Evolutionary conservation across 2,113 vertebrate species (phyloP).

Genomic region (Candoia aspera): DNA sequence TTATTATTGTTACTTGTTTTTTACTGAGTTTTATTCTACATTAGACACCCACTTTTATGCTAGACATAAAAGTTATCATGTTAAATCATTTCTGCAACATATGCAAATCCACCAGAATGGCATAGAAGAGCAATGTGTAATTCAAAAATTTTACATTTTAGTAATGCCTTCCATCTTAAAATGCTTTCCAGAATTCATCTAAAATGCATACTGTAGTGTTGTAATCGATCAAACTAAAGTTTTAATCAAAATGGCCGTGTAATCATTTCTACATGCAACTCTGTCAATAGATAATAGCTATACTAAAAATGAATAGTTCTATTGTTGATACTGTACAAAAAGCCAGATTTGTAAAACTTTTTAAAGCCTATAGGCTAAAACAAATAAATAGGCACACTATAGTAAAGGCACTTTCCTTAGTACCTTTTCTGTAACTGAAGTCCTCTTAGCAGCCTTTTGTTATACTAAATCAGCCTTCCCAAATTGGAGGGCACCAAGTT

Average conservation of each 20-base stretch:
- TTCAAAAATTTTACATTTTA: slow-evolving; percentile 21
- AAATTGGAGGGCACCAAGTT: background rate
- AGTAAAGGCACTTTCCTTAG: slow-evolving; percentile 16
- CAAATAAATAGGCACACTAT: slow-evolving; percentile 13
- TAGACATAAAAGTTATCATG: background rate
- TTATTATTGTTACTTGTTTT: background rate
- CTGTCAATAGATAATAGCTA: background rate
- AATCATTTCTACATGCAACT: background rate
- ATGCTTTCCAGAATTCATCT: slow-evolving; percentile 29
- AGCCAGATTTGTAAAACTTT: slow-evolving; percentile 24
- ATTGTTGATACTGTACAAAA: background rate
- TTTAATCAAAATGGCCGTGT: background rate
- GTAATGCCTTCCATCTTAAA: background rate
- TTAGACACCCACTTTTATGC: background rate
- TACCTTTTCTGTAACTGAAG: slow-evolving; percentile 27
- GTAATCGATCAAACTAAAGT: slow-evolving; percentile 20
- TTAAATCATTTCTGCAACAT: background rate
- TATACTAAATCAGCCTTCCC: background rate
- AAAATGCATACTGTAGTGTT: slow-evolving; percentile 32
- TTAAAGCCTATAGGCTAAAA: slow-evolving; percentile 14
- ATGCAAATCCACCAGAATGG: background rate
- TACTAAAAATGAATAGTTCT: background rate
- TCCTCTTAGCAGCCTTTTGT: slow-evolving; percentile 7
- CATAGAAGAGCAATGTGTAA: background rate
- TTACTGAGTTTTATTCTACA: background rate